Evolutionary conservation across 2,797 vertebrate species (phyloP).

Genomic region (Rousettus madagascariensis): DNA sequence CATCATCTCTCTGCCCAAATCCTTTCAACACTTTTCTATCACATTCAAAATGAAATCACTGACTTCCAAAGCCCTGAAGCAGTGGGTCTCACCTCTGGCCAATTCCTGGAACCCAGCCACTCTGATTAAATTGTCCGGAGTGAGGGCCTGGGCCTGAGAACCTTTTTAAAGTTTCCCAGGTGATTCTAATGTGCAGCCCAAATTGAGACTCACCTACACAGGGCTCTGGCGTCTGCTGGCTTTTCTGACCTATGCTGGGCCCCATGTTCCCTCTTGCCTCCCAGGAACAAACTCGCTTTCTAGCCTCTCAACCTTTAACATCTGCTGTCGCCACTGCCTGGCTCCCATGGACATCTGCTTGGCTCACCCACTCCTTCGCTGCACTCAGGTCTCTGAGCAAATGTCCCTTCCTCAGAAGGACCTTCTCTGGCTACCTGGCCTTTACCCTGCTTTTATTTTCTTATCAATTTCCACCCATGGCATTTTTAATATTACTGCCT

Average conservation of each 20-base stretch:
- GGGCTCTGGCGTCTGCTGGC: neutral
- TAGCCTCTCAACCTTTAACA: neutral
- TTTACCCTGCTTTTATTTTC: neutral
- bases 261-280: neutral
- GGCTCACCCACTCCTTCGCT: neutral
- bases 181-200: neutral
- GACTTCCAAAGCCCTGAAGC: neutral
- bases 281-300: neutral
- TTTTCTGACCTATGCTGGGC: neutral
- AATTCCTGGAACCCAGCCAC: neutral
- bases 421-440: neutral
- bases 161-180: neutral
- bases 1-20: neutral
- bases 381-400: neutral
- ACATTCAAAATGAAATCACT: neutral
- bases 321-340: neutral
- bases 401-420: neutral
- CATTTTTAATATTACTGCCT: neutral
- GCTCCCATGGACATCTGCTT: neutral
- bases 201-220: neutral
- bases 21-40: neutral
- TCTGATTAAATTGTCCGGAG: neutral
- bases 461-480: rapidly evolving
- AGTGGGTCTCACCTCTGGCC: neutral
- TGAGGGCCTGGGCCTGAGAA: neutral